Base-by-base conservation (phyloP, 2,113 vertebrate genomes). In the Oncorhynchus clarkii region DNA sequence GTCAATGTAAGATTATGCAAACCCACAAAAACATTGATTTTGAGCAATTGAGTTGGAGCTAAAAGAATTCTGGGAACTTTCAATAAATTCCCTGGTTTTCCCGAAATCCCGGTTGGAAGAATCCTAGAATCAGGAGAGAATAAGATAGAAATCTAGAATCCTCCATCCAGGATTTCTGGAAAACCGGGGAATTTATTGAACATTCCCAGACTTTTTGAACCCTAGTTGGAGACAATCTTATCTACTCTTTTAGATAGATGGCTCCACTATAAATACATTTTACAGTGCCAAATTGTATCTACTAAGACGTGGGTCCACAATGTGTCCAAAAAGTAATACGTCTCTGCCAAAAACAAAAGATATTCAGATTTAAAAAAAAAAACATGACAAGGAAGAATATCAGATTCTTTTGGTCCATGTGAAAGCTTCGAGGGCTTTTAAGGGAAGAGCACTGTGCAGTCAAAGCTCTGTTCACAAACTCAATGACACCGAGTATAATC, bases 401-500 rank as follows among this genome's bases (percentile, higher is more conserved):
- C 39, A 39, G 39, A 39, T 45, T 45, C 2, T 45, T 45, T 45
- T 9, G 59, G 57, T 54, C 22, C 82, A 87, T 83, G 79, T 87
- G 85, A 73, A 54, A 18, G 3, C 12, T 14, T 54, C 29, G 64
- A 6, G 26, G 16, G 73, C 34, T 45, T 45, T 45, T 27, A 48
- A 27, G 51, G 66, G 49, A 31, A 54, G 62, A 14, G 11, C 14
- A 51, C 49, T 12, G 49, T 51, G 11, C 67, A 22, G 49, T 34
- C 13, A 49, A 60, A 60, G 74, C 74, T 26, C 20, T 76, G 75
- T 48, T 49, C 67, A 62, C 39, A 49, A 89, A 84, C 86, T 67
- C 77, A 0, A 57, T 48, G 77, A 77, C 80, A 26, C 86, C 68
- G 78, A 72, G 81, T 39, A 3, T 39, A 81, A 16, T 67, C 5